These are phyloP conservation scores for Napeogenes inachia DNA, from an alignment of 2,888 invertebrate species.

Conservation along the genomic window DNA sequence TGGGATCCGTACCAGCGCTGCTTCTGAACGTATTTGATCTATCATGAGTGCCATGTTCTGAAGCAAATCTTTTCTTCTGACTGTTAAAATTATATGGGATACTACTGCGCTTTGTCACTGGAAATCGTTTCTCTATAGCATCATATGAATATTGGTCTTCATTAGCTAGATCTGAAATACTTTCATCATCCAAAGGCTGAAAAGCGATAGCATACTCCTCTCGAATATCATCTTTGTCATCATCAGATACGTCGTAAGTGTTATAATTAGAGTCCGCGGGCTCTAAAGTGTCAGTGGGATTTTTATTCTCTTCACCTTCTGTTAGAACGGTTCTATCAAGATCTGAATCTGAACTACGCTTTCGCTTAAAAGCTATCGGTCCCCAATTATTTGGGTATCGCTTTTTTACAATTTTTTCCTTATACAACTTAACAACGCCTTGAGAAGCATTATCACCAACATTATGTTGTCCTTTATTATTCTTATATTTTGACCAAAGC, in stretches of 20 bases:
- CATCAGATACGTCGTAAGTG: conserved; percentile 54
- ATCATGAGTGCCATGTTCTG: conserved; percentile 54
- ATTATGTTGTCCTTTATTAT: conserved; percentile 54
- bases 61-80: conserved; percentile 54
- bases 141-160: conserved; percentile 66
- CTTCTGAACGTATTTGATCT: conserved; percentile 56
- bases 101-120: conserved; percentile 82
- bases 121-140: conserved; percentile 78
- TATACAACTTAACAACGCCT: conserved; percentile 68
- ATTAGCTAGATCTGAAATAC: conserved; percentile 55
- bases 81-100: conserved; percentile 49
- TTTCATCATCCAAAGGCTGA: conserved; percentile 69
- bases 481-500: conserved; percentile 78
- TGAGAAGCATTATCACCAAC: conserved; percentile 56
- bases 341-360: conserved; percentile 63
- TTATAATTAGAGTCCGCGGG: conserved; percentile 54
- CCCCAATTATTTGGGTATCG: conserved; percentile 70
- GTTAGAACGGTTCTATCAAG: conserved; percentile 40
- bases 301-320: conserved; percentile 52
- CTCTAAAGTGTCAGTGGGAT: conserved; percentile 38
- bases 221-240: conserved; percentile 64
- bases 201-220: conserved; percentile 72
- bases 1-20: conserved; percentile 81
- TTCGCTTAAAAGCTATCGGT: conserved; percentile 71
- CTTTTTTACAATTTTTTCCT: conserved; percentile 68